These are phyloP conservation scores for Steinernema carpocapsae DNA, from an alignment of 2,888 invertebrate species.

Conservation along the genomic window DNA sequence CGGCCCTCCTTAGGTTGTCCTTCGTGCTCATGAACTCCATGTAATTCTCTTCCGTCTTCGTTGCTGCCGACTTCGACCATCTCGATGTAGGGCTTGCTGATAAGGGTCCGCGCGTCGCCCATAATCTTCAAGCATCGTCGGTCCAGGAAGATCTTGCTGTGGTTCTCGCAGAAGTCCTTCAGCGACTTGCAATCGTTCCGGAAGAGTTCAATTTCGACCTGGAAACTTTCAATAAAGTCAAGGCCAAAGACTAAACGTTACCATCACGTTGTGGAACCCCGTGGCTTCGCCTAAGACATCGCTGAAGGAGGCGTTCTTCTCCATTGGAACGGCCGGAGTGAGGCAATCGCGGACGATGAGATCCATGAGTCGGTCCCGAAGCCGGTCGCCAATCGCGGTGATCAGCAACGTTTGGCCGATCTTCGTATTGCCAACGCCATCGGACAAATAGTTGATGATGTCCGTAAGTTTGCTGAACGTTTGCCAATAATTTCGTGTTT, in stretches of 20 bases:
- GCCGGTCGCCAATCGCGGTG: slow-evolving; percentile 2
- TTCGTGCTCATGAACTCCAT: not conserved
- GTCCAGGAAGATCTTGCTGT: slow-evolving; percentile 53
- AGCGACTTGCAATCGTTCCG: not conserved
- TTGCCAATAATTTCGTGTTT: not conserved
- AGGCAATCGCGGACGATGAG: slow-evolving; percentile 46
- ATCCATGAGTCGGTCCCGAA: slow-evolving; percentile 37
- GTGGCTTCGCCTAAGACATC: not conserved
- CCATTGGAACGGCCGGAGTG: slow-evolving; percentile 44
- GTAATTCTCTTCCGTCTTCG: slow-evolving; percentile 25
- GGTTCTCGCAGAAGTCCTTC: slow-evolving; percentile 31
- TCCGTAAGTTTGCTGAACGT: not conserved
- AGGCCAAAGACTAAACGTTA: too few relatives aligned
- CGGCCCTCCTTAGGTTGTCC: not conserved
- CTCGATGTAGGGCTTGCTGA: slow-evolving; percentile 54
- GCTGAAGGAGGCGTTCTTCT: slow-evolving; percentile 40
- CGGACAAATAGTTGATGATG: not conserved
- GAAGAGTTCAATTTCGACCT: slow-evolving; percentile 13
- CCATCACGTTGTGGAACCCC: not conserved
- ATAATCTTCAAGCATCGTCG: slow-evolving; percentile 57
- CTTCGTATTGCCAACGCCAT: not conserved
- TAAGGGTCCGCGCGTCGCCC: slow-evolving; percentile 54
- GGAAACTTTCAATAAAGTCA: not conserved
- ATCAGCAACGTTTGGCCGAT: not conserved
- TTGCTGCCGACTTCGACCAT: slow-evolving; percentile 38